These are phyloP conservation scores for Hyles vespertilio DNA, from an alignment of 1,140 invertebrate species.

Conservation along the genomic window DNA sequence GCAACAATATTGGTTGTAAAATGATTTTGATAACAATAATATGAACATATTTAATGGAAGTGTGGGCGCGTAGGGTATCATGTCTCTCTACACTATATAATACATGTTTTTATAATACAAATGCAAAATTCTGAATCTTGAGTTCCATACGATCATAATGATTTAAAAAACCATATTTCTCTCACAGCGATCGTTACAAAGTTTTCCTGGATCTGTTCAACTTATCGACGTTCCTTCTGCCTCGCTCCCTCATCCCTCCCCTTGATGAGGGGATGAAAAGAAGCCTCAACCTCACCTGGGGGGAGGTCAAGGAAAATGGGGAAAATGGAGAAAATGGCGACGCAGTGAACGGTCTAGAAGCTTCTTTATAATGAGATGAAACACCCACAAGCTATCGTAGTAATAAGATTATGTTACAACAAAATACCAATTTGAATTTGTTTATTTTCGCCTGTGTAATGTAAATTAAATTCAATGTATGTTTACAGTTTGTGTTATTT, in stretches of 20 bases:
- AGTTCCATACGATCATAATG: not conserved
- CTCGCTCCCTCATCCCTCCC: constrained; percentile 92
- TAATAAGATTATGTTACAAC: too few relatives aligned
- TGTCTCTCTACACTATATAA: too few relatives aligned
- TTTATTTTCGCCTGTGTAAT: too few relatives aligned
- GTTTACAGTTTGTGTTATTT: not conserved
- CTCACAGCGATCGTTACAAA: constrained; percentile 95
- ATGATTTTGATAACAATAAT: too few relatives aligned
- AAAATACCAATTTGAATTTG: too few relatives aligned
- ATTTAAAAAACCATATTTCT: too few relatives aligned
- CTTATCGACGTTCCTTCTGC: constrained; percentile 96
- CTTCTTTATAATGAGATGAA: constrained; percentile 26
- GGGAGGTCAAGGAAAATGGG: constrained; percentile 42
- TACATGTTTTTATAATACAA: too few relatives aligned
- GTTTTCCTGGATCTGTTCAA: constrained; percentile 99
- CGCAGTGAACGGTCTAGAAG: constrained; percentile 23
- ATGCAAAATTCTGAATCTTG: not conserved
- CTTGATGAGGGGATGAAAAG: constrained; percentile 82
- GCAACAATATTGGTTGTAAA: too few relatives aligned
- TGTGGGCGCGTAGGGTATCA: too few relatives aligned
- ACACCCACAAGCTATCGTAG: too few relatives aligned
- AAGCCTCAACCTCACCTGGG: constrained; percentile 67
- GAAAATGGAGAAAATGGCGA: constrained; percentile 12
- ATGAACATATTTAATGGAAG: too few relatives aligned
- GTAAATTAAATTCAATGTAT: too few relatives aligned